Conservation (phyloP, 2,113 vertebrate genomes). For the Callaeas wilsoni region DNA sequence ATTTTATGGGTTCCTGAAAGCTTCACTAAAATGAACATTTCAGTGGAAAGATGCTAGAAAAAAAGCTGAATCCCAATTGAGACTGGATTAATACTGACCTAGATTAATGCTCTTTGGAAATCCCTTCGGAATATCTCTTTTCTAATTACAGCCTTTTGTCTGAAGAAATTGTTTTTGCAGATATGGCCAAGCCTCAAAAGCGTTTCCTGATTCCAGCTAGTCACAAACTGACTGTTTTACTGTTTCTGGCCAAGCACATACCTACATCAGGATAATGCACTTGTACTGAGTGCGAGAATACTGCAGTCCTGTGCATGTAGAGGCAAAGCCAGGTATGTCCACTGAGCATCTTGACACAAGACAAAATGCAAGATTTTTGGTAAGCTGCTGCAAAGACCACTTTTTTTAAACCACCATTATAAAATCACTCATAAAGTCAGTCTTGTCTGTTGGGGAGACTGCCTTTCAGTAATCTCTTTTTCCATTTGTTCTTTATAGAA, state of each 20-base stretch:
- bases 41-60: neutral
- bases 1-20: neutral
- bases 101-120: constrained; percentile 23
- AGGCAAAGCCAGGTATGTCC: neutral
- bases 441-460: neutral
- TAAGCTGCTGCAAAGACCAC: neutral
- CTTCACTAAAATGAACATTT: neutral
- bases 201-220: neutral
- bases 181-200: constrained; percentile 9
- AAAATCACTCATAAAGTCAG: neutral
- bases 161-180: neutral
- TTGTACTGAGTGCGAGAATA: neutral
- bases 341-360: neutral
- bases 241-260: neutral
- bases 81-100: neutral
- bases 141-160: neutral
- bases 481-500: neutral
- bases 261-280: neutral
- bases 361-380: neutral
- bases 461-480: neutral
- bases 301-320: neutral
- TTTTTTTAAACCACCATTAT: neutral
- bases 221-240: neutral
- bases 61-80: neutral
- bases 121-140: neutral